Evolutionary conservation across 2,888 invertebrate species (phyloP).

Genomic region (Drosophila tanythrix): DNA sequence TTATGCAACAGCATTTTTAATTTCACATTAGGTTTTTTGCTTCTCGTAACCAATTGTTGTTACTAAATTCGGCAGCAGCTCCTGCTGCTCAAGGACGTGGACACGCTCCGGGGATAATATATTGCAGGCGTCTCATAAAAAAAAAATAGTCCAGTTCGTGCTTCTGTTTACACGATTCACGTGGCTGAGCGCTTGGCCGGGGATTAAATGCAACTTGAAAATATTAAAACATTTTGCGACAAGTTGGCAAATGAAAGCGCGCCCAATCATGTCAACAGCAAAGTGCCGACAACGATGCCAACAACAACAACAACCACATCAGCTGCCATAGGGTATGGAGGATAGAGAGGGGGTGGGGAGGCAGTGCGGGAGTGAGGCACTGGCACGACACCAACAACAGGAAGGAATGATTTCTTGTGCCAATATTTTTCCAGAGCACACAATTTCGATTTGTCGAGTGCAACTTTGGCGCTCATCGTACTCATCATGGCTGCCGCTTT

Average conservation of each 20-base stretch:
- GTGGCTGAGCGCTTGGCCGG: slow-evolving; percentile 63
- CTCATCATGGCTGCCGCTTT: slow-evolving; percentile 77
- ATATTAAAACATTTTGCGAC: slow-evolving; percentile 81
- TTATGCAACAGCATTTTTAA: slow-evolving; percentile 54
- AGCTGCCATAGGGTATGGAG: slow-evolving; percentile 1
- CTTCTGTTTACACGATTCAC: slow-evolving; percentile 74
- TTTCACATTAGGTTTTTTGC: slow-evolving; percentile 60
- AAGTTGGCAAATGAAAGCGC: slow-evolving; percentile 80
- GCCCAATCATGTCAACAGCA: slow-evolving; percentile 79
- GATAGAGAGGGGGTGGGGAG: background rate
- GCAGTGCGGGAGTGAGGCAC: slow-evolving; percentile 13
- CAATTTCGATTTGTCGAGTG: slow-evolving; percentile 85
- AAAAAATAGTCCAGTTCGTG: slow-evolving; percentile 60
- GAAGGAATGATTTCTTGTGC: slow-evolving; percentile 85
- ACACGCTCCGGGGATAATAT: slow-evolving; percentile 31
- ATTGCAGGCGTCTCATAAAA: slow-evolving; percentile 21
- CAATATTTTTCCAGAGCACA: slow-evolving; percentile 84
- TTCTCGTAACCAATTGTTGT: slow-evolving; percentile 32
- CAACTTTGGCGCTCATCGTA: slow-evolving; percentile 81
- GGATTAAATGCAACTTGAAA: slow-evolving; percentile 81
- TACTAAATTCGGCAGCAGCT: slow-evolving; percentile 1
- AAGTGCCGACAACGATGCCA: slow-evolving; percentile 61
- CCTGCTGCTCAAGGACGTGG: slow-evolving; percentile 15
- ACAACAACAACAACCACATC: slow-evolving; percentile 31
- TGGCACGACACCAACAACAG: slow-evolving; percentile 77